Evolutionary conservation across 2,113 vertebrate species (phyloP).

Genomic region (Chauna torquata): DNA sequence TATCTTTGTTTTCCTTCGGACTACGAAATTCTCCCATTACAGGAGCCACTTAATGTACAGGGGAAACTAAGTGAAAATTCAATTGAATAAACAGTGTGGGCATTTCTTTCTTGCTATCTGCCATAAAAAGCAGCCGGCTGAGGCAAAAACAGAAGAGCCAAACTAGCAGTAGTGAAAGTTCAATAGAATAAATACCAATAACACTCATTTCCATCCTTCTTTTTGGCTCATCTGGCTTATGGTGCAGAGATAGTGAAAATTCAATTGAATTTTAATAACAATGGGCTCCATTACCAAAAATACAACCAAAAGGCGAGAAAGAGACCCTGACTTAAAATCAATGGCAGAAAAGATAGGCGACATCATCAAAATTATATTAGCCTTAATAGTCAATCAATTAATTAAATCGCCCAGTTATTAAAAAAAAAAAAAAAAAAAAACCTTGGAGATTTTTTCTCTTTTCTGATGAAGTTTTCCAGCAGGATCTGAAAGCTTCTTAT

Average conservation of each 20-base stretch:
- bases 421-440: conserved; percentile 1
- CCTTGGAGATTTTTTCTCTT: neutral
- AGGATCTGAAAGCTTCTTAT: neutral
- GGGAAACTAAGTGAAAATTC: conserved; percentile 47
- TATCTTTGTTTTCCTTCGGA: neutral
- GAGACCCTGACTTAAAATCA: conserved; percentile 66
- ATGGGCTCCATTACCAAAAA: conserved; percentile 41
- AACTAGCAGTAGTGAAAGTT: neutral
- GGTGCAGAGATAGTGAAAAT: conserved; percentile 53
- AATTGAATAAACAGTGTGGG: neutral
- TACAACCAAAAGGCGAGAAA: conserved; percentile 32
- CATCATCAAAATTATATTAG: conserved; percentile 76
- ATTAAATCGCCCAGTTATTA: conserved; percentile 59
- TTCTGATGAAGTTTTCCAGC: conserved; percentile 5
- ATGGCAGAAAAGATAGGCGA: conserved; percentile 64
- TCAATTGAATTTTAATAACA: conserved; percentile 54
- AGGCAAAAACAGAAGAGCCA: neutral
- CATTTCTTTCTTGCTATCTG: neutral
- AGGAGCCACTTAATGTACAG: neutral
- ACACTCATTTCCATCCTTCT: neutral
- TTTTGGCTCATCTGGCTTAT: conserved; percentile 23
- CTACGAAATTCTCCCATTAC: conserved; percentile 36
- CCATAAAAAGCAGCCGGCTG: neutral
- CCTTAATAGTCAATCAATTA: conserved; percentile 70
- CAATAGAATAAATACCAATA: conserved; percentile 41